These are phyloP conservation scores for Heliconius congener DNA, from an alignment of 1,140 invertebrate genomes.

Conservation along the genomic window DNA sequence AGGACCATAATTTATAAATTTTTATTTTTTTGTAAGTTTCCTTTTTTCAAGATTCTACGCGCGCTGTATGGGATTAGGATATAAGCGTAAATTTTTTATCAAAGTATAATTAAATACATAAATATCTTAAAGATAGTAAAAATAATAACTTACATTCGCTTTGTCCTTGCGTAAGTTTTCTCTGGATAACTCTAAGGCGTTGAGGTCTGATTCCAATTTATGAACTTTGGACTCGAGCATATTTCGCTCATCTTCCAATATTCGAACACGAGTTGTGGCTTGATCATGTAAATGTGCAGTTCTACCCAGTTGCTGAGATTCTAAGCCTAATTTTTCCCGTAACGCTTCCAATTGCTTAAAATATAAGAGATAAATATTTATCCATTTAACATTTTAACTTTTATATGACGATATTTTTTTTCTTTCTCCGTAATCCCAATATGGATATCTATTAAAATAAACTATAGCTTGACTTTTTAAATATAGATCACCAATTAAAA, in stretches of 20 bases:
- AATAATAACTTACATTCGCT: conserved; percentile 74
- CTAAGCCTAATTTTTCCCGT: conserved; percentile 85
- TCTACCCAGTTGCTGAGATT: conserved; percentile 84
- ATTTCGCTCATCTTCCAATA: conserved; percentile 86
- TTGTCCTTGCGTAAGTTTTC: conserved; percentile 87
- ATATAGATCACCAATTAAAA: no score
- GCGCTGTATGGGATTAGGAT: no score
- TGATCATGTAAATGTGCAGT: conserved; percentile 85
- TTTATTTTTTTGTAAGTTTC: no score
- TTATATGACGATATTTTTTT: no score
- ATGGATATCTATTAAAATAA: no score
- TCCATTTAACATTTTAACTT: no score
- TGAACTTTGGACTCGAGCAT: conserved; percentile 85
- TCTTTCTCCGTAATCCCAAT: no score
- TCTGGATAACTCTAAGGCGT: conserved; percentile 83
- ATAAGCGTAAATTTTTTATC: no score
- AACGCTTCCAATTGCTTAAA: conserved; percentile 86
- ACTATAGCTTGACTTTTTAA: no score
- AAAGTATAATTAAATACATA: no score
- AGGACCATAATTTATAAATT: no score
- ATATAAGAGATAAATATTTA: not conserved
- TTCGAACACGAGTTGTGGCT: conserved; percentile 83
- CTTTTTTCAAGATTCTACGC: no score
- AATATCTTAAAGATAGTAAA: not conserved
- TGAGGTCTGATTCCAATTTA: conserved; percentile 88